phyloP scores from a whole-genome alignment of 2,113 vertebrate species.

The Dromaius novaehollandiae region DNA sequence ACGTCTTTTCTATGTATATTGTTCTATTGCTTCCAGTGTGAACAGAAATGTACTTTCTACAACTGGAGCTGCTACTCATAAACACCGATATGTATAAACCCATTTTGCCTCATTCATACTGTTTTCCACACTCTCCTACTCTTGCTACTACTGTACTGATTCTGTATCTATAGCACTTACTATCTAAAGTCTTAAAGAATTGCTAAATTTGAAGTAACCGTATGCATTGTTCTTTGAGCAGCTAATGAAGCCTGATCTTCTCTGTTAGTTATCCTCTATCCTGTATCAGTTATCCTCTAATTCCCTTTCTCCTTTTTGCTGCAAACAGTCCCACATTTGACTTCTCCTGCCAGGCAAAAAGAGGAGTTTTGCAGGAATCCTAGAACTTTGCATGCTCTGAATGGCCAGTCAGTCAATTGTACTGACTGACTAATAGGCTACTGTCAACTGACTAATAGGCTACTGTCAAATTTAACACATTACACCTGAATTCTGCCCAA shows the following conservation, averaged over 20 bases:
- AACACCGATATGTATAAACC: neutral
- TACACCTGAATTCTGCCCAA: neutral
- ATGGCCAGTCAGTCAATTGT: neutral
- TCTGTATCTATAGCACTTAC: neutral
- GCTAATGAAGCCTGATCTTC: neutral
- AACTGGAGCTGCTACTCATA: neutral
- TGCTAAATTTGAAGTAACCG: neutral
- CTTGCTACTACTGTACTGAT: neutral
- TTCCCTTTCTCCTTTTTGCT: neutral
- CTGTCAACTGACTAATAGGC: neutral
- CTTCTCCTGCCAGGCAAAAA: neutral
- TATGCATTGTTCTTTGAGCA: neutral
- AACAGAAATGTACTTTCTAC: neutral
- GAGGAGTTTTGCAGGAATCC: neutral
- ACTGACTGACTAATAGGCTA: neutral
- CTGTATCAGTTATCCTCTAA: neutral
- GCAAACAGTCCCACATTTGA: neutral
- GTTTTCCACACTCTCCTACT: neutral
- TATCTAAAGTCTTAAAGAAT: neutral
- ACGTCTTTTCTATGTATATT: slow-evolving; percentile 8
- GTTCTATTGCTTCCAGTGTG: neutral
- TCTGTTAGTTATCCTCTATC: no score
- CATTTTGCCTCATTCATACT: neutral
- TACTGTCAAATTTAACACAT: neutral
- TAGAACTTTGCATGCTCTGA: neutral